A percentile compares a stretch with the other conserved stretches of the same genome.
Conservation (phyloP, 2,113 vertebrate genomes). For the Numenius arquata region DNA sequence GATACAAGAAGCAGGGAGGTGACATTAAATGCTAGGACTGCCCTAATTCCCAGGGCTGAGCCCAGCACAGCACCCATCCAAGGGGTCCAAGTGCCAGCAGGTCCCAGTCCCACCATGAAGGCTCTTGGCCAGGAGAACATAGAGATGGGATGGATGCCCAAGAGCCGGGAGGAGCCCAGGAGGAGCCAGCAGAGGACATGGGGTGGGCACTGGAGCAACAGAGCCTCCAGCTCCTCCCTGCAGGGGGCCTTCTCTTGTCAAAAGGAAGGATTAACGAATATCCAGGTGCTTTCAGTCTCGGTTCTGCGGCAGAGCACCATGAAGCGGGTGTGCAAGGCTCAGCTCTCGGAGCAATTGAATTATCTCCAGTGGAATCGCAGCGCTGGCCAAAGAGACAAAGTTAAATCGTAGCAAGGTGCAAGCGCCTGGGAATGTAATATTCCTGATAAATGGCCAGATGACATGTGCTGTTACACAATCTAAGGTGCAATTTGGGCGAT, state of each 20-base stretch:
- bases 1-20: background rate
- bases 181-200: background rate
- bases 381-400: slow-evolving; percentile 63
- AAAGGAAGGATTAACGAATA: background rate
- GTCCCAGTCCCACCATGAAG: background rate
- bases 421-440: slow-evolving; percentile 73
- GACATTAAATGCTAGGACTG: background rate
- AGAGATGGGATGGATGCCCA: background rate
- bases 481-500: slow-evolving; percentile 69
- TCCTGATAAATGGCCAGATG: slow-evolving; percentile 70
- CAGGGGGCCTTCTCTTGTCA: accelerated
- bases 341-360: slow-evolving; percentile 66
- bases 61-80: background rate
- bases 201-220: background rate
- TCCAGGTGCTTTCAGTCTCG: background rate
- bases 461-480: slow-evolving; percentile 66
- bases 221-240: background rate
- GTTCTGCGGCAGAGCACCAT: background rate
- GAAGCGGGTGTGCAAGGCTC: slow-evolving; percentile 14
- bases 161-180: background rate
- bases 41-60: background rate
- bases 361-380: slow-evolving; percentile 64
- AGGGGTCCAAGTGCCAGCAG: background rate
- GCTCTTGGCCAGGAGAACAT: background rate
- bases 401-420: slow-evolving; percentile 68